phyloP scores from a whole-genome alignment of 2,113 vertebrate species.

The Rousettus leschenaultii region DNA sequence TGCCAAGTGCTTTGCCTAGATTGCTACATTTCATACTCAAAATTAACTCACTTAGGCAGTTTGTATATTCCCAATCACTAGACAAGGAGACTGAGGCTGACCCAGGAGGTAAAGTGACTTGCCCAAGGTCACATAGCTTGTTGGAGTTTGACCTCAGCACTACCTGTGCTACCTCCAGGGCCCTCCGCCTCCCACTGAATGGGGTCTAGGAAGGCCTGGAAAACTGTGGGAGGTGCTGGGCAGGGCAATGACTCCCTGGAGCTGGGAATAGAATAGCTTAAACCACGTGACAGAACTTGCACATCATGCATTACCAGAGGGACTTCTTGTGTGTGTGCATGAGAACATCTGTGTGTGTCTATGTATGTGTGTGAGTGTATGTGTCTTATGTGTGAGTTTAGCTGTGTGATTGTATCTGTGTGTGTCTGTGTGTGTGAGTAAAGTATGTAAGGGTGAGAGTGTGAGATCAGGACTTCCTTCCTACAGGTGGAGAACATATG shows the following conservation, averaged over 20 bases:
- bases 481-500: neutral
- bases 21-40: neutral
- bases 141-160: neutral
- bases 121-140: neutral
- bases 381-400: neutral
- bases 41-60: neutral
- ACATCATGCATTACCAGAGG: neutral
- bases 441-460: neutral
- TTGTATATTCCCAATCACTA: neutral
- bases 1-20: conserved; percentile 27
- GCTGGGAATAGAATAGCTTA: neutral
- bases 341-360: neutral
- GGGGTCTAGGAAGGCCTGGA: neutral
- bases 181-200: fast-evolving
- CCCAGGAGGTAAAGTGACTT: neutral
- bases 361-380: neutral
- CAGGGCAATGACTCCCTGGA: no score
- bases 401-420: neutral
- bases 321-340: neutral
- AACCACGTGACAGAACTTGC: neutral
- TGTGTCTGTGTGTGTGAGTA: neutral
- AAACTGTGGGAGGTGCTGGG: neutral
- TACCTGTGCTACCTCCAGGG: neutral
- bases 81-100: conserved; percentile 34
- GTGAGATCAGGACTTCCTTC: neutral